Percentiles rank a stretch among this genome's conserved stretches.
phyloP scores from a whole-genome alignment of 2,797 vertebrate genomes.

The Acipenser oxyrinchus region DNA sequence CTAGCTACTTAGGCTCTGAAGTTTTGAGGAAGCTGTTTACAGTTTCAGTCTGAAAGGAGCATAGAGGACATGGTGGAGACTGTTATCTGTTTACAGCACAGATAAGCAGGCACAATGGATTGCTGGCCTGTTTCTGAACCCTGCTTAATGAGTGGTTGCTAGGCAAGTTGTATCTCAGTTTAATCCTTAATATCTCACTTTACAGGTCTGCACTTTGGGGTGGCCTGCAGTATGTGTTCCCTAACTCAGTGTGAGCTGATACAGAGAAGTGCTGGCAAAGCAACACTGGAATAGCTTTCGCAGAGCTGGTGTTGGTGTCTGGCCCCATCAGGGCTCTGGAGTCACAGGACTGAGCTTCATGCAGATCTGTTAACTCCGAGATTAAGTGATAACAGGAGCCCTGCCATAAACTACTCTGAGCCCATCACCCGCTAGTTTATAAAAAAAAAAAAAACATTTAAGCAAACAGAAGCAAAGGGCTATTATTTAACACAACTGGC shows the following conservation, averaged over 20 bases:
- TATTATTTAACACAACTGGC: too few species aligned
- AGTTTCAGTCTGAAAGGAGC: slow-evolving; percentile 50
- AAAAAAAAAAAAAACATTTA: not conserved
- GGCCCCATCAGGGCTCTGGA: slow-evolving; percentile 31
- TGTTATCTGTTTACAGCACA: slow-evolving; percentile 69
- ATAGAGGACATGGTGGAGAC: slow-evolving; percentile 54
- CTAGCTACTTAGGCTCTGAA: slow-evolving; percentile 14
- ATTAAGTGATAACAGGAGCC: slow-evolving; percentile 23
- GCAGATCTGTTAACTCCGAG: slow-evolving; percentile 22
- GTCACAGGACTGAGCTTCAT: slow-evolving; percentile 22
- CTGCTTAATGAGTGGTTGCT: slow-evolving; percentile 70
- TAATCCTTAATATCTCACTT: slow-evolving; percentile 75
- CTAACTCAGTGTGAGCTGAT: slow-evolving; percentile 33
- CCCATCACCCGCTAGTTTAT: not conserved
- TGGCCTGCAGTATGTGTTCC: slow-evolving; percentile 39
- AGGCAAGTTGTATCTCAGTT: slow-evolving; percentile 69
- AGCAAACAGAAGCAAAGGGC: not conserved
- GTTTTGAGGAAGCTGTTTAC: slow-evolving; percentile 58
- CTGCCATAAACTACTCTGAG: slow-evolving; percentile 21
- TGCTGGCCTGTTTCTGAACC: slow-evolving; percentile 67
- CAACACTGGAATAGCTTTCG: slow-evolving; percentile 39
- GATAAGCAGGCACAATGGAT: slow-evolving; percentile 73
- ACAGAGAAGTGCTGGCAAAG: slow-evolving; percentile 41
- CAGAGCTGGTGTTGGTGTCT: slow-evolving; percentile 35
- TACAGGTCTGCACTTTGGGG: slow-evolving; percentile 62